These are phyloP conservation scores for Epinephelus coioides DNA, from an alignment of 2,797 vertebrate genomes.

Conservation along the genomic window DNA sequence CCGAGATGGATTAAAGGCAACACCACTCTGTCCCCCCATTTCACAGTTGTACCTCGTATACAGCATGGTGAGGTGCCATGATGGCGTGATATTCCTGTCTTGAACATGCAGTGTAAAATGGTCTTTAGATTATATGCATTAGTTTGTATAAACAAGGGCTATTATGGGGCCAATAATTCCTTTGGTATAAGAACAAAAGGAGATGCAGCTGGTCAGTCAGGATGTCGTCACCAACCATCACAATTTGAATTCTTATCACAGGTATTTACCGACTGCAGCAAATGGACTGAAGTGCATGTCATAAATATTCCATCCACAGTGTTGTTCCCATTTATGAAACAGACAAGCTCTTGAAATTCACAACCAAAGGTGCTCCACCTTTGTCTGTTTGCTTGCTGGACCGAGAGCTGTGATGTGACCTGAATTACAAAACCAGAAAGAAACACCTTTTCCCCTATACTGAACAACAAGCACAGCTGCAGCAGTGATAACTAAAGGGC, in stretches of 20 bases:
- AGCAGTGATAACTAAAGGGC: slow-evolving; percentile 14
- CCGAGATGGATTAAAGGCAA: too few species aligned
- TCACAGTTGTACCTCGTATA: too few species aligned
- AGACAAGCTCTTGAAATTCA: not conserved
- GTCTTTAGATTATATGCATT: not conserved
- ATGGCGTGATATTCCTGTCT: too few species aligned
- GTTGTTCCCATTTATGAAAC: not conserved
- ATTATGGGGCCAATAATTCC: not conserved
- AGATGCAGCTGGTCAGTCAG: not conserved
- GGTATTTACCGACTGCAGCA: not conserved
- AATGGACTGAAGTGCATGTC: not conserved
- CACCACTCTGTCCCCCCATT: too few species aligned
- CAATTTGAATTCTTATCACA: slow-evolving; percentile 8
- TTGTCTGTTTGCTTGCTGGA: not conserved
- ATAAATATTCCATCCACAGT: not conserved
- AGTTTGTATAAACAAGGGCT: not conserved
- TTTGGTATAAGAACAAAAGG: not conserved
- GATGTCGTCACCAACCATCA: not conserved
- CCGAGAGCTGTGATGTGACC: slow-evolving; percentile 9
- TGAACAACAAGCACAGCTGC: slow-evolving; percentile 19
- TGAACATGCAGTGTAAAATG: too few species aligned
- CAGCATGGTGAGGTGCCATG: too few species aligned
- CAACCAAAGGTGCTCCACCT: not conserved
- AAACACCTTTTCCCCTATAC: slow-evolving; percentile 1
- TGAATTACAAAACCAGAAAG: slow-evolving; percentile 23